Evolutionary conservation across 2,888 invertebrate genomes (phyloP).

Genomic region (Gasteruption jaculator): DNA sequence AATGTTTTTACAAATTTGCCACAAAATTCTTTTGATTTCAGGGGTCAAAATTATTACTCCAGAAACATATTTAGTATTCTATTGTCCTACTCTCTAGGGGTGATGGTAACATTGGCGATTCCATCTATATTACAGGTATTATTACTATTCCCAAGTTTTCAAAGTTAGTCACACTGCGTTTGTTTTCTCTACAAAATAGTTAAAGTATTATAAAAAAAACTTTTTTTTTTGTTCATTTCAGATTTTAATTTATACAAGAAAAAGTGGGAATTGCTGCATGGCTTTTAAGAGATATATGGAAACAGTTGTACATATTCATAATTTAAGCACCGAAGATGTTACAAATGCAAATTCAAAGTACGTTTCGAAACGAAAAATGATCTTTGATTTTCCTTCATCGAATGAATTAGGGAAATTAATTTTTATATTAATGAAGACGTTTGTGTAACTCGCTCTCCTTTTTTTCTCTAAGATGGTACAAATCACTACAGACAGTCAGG

Average conservation of each 20-base stretch:
- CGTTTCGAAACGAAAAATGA: too few species aligned
- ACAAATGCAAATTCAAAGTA: slow-evolving; percentile 30
- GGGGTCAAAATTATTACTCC: slow-evolving; percentile 69
- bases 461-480: slow-evolving; percentile 59
- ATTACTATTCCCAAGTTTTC: neutral
- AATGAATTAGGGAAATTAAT: too few species aligned
- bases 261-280: slow-evolving; percentile 59
- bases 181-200: neutral
- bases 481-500: slow-evolving; percentile 62
- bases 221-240: slow-evolving; percentile 16
- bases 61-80: slow-evolving; percentile 64
- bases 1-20: neutral
- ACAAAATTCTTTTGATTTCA: slow-evolving; percentile 16
- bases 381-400: too few species aligned
- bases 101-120: slow-evolving; percentile 69
- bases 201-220: neutral
- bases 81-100: slow-evolving; percentile 65
- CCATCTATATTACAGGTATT: slow-evolving; percentile 65
- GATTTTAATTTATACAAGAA: slow-evolving; percentile 62
- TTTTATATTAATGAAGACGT: too few species aligned
- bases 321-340: slow-evolving; percentile 68
- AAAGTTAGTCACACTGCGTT: too few species aligned
- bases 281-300: slow-evolving; percentile 73
- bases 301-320: slow-evolving; percentile 68
- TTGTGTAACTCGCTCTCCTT: too few species aligned